Evolutionary conservation across 2,888 invertebrate genomes (phyloP), one percentile per base, ranked within the genome.

Genomic region (Ophioninae sp.): DNA sequence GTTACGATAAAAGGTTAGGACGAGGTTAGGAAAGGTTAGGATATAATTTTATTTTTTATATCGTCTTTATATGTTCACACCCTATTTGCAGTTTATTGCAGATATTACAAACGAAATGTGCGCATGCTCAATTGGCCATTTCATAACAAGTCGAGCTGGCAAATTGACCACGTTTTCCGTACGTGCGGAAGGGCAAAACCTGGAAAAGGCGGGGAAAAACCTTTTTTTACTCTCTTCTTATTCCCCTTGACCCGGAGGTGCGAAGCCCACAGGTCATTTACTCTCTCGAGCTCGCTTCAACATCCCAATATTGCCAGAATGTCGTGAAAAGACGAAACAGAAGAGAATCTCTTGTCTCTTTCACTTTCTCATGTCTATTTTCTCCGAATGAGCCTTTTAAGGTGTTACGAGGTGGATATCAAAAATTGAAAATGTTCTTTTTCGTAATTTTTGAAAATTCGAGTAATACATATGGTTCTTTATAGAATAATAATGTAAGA

Each of bases 281-380:
- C 20, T 10, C 64, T 17, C 22, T 13, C 58, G 7, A 75, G 30
- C 39, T 65, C 56, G 41, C 51, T 37, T 65, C 58, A 75, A 65
- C 68, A 68, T 80, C 61, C 37, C 37, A 17, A 8, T 17, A 67
- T 59, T 22, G 3, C 30, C 51, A 67, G 13, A 6, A 67, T 20
- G 8, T 68, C 51, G 22, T 68, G 22, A 20, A 56, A 22, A 74
- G 51, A 30, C 23, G 30, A 23, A 39, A 74, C 37, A 58, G n/a
- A 58, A n/a, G 17, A 7, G 23, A 39, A 0, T 6, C 37, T 37
- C 17, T 58, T 13, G 37, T 17, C 13, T 30, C 64, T 64, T 74
- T 64, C 51, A 41, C 39, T 37, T 61, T 61, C 41, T 22, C 30
- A 58, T 30, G 17, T 7, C 22, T 71, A 20, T 23, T n/a, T 71